These are phyloP conservation scores for Microchrysa polita DNA, from an alignment of 2,888 invertebrate species.

Conservation along the genomic window DNA sequence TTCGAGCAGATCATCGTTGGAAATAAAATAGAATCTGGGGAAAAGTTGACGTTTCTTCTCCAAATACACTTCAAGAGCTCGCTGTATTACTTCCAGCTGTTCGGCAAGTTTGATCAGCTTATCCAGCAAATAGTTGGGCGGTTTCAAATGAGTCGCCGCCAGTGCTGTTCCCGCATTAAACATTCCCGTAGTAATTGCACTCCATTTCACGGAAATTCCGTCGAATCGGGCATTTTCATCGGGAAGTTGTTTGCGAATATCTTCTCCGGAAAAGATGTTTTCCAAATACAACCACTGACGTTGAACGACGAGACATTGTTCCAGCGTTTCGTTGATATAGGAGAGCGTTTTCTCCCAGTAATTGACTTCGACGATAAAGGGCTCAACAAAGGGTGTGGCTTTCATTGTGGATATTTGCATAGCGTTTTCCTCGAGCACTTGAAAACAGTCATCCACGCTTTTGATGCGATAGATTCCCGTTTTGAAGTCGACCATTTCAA, in stretches of 20 bases:
- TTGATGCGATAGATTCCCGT: slow-evolving; percentile 76
- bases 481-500: slow-evolving; percentile 78
- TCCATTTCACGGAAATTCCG: slow-evolving; percentile 76
- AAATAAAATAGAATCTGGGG: slow-evolving; percentile 84
- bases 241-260: slow-evolving; percentile 85
- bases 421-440: slow-evolving; percentile 83
- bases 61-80: slow-evolving; percentile 85
- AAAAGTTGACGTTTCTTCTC: slow-evolving; percentile 90
- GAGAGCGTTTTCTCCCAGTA: slow-evolving; percentile 87
- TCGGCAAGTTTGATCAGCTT: slow-evolving; percentile 77
- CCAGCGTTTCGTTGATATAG: slow-evolving; percentile 82
- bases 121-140: slow-evolving; percentile 72
- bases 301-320: slow-evolving; percentile 82
- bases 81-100: slow-evolving; percentile 81
- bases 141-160: slow-evolving; percentile 71
- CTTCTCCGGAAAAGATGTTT: slow-evolving; percentile 88
- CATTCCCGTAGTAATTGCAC: slow-evolving; percentile 69
- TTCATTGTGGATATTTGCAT: slow-evolving; percentile 87
- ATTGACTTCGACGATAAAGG: slow-evolving; percentile 84
- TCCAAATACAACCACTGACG: slow-evolving; percentile 87
- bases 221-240: slow-evolving; percentile 80
- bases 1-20: slow-evolving; percentile 78
- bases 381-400: slow-evolving; percentile 85
- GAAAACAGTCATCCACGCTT: slow-evolving; percentile 80
- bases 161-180: slow-evolving; percentile 66